Evolutionary conservation across 2,888 invertebrate genomes (phyloP), one percentile per base, ranked within the genome.

Genomic region (Poecilobothrus nobilitatus): DNA sequence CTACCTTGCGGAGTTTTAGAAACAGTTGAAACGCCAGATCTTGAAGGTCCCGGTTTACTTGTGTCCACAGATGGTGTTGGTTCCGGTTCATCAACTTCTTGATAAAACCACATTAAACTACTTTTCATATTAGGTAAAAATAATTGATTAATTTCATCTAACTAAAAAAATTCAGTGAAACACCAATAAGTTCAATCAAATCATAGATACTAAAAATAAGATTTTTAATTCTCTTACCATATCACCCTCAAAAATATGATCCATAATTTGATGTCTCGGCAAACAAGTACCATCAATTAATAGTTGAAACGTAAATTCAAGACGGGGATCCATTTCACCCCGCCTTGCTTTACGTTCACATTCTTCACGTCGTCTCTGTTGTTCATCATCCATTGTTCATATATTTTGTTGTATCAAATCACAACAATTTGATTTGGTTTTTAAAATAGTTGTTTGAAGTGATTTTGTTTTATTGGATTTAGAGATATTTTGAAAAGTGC

Each of bases 281-380:
- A 94, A 82, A 20, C 90, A 90, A 0, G 93, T 93, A 67, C 90
- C 91, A 76, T 94, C 93, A 78, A 93, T 91, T 73, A 94, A 85
- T 67, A 94, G 86, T 79, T 94, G 94, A 83, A 94, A 94, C 70
- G 92, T 90, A 83, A 93, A 94, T 84, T 94, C 94, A 85, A 94
- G 82, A 71, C 94, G 86, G 76, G 94, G 93, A 83, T 94, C 94
- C 91, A 94, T 94, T 81, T 94, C 94, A 83, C 94, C 94, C 70
- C 94, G 85, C 69, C 94, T 86, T 18, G 93, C 93, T 78, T 93
- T 93, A 75, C 93, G 87, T 84, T 94, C 93, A 89, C 93, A 93
- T 92, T 94, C 93, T 88, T 94, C 93, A 71, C 93, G 86, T 71
- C 93, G 85, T 73, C 88, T 85, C 89, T 89, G 80, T 74, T 80